These are phyloP conservation scores for Semaprochilodus insignis DNA, from an alignment of 2,797 vertebrate genomes.

Conservation along the genomic window DNA sequence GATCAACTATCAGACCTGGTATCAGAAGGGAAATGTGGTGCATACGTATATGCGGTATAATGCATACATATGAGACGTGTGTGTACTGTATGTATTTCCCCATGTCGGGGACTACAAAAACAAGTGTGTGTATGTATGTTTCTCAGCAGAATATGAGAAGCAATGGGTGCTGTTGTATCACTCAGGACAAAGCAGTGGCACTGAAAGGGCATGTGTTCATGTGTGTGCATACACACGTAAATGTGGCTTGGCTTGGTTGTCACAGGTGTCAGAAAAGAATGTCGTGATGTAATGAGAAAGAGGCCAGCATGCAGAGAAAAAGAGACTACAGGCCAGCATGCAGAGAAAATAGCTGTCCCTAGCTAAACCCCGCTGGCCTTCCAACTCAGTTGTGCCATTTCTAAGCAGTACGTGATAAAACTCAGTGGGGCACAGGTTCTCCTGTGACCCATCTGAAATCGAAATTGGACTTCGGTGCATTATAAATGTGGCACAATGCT, in stretches of 20 bases:
- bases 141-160: neutral
- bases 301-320: neutral
- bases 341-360: constrained; percentile 25
- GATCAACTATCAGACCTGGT: no score
- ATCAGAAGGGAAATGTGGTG: no score
- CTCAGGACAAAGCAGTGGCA: constrained; percentile 1
- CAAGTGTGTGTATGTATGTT: neutral
- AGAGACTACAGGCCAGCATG: constrained; percentile 1
- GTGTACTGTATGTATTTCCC: no score
- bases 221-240: neutral
- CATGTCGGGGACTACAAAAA: neutral
- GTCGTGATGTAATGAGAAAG: constrained; percentile 6
- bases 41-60: no score
- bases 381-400: constrained; percentile 4
- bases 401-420: neutral
- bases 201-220: neutral
- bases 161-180: constrained; percentile 11
- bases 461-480: neutral
- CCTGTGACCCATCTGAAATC: neutral
- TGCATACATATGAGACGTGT: no score
- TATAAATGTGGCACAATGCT: neutral
- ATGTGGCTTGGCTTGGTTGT: neutral
- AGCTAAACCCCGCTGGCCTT: neutral
- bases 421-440: constrained; percentile 2
- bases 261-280: neutral